A percentile compares a stretch with the other conserved stretches of the same genome.
These are phyloP conservation scores for Trogon melanurus DNA, from an alignment of 2,113 vertebrate species.

Conservation along the genomic window DNA sequence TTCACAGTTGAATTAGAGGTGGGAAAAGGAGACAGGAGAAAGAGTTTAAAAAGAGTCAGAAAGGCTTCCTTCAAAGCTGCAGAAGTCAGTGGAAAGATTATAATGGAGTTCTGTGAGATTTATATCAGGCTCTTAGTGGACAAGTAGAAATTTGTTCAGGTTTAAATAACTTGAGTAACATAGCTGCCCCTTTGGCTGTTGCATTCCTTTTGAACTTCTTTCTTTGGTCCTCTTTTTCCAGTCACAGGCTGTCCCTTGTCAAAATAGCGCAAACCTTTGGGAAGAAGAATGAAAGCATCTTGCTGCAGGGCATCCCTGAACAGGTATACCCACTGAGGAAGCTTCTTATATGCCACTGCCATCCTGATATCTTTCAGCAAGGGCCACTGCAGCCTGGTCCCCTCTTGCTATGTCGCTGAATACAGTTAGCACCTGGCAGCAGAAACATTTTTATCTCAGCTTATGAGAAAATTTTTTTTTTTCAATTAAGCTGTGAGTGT, in stretches of 20 bases:
- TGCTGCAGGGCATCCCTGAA: not conserved
- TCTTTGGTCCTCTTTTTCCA: not conserved
- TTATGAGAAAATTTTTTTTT: not conserved
- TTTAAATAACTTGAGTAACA: slow-evolving; percentile 1
- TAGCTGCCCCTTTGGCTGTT: not conserved
- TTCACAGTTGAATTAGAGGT: not conserved
- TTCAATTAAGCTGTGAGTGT: not conserved
- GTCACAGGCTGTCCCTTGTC: not conserved
- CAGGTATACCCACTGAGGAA: not conserved
- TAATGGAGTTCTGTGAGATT: not conserved
- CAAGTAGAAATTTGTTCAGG: not conserved
- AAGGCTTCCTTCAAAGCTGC: not conserved
- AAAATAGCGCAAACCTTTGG: not conserved
- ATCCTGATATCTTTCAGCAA: not conserved
- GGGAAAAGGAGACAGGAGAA: not conserved
- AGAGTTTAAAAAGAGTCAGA: not conserved
- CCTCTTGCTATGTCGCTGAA: not conserved
- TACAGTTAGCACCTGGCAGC: not conserved
- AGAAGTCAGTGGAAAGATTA: not conserved
- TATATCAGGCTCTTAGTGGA: not conserved
- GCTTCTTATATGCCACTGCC: not conserved
- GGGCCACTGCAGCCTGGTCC: not conserved
- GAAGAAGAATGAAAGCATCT: not conserved
- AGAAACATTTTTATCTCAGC: not conserved
- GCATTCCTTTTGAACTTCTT: not conserved